These are phyloP conservation scores for Pteruthius melanotis DNA, from an alignment of 2,113 vertebrate genomes.

Conservation along the genomic window DNA sequence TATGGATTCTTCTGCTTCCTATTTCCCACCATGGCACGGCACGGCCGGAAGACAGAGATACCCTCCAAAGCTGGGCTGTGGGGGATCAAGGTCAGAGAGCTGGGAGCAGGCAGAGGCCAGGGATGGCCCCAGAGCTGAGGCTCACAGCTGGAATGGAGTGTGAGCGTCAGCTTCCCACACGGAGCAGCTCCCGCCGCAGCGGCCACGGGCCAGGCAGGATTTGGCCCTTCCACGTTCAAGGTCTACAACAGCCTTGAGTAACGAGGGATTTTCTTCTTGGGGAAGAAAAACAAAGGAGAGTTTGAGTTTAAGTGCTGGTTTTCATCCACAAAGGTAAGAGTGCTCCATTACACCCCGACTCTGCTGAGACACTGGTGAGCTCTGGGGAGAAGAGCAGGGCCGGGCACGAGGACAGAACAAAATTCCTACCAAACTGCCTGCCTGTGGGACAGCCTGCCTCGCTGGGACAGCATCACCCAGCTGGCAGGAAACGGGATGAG, in stretches of 20 bases:
- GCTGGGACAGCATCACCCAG: neutral
- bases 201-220: neutral
- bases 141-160: neutral
- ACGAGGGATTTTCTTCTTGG: neutral
- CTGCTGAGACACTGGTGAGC: neutral
- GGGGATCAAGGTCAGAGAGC: neutral
- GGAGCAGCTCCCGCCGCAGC: neutral
- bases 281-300: neutral
- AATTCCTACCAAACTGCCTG: neutral
- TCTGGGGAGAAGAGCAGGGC: neutral
- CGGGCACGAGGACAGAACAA: neutral
- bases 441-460: neutral
- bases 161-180: neutral
- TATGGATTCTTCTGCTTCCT: neutral
- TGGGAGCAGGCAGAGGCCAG: neutral
- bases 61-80: neutral
- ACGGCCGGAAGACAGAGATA: neutral
- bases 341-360: neutral
- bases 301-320: neutral
- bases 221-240: neutral
- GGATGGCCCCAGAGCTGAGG: neutral
- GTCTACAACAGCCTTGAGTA: neutral
- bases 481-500: neutral
- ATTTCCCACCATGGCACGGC: neutral
- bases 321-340: neutral